Conservation (phyloP, 2,113 vertebrate species). For the Sminthopsis crassicaudata region DNA sequence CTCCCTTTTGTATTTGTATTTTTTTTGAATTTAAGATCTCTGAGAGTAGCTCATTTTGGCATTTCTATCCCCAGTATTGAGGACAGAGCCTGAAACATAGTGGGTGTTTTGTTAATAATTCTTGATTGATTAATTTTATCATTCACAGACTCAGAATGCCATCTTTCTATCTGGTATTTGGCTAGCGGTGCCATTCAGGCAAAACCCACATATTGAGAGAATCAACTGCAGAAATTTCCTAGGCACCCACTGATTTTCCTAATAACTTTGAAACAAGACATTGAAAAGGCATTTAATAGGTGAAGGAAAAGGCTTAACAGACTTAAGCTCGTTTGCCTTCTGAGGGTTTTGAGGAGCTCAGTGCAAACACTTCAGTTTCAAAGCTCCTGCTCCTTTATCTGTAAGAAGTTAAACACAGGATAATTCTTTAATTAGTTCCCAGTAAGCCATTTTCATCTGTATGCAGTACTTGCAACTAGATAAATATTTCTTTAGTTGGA, state of each 20-base stretch:
- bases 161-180: neutral
- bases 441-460: constrained; percentile 59
- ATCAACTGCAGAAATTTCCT: constrained; percentile 48
- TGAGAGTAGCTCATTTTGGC: neutral
- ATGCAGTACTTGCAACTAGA: constrained; percentile 56
- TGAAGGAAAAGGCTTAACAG: constrained; percentile 70
- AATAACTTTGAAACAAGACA: constrained; percentile 36
- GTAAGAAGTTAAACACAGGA: constrained; percentile 60
- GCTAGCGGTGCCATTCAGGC: neutral
- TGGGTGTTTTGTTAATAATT: neutral
- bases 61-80: neutral
- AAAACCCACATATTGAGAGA: neutral
- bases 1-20: neutral
- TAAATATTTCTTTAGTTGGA: constrained; percentile 66
- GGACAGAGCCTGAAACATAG: neutral
- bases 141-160: neutral
- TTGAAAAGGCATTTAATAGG: constrained; percentile 68
- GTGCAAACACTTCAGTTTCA: constrained; percentile 69
- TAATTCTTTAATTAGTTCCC: constrained; percentile 78
- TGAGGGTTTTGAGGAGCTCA: constrained; percentile 74
- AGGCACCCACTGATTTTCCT: constrained; percentile 34
- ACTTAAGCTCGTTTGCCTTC: constrained; percentile 66
- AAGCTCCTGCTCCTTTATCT: constrained; percentile 73
- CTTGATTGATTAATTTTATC: neutral
- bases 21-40: neutral